Evolutionary conservation across 2,113 vertebrate species (phyloP), one percentile per base, ranked within the genome.

Genomic region (Nesogale talazaci): DNA sequence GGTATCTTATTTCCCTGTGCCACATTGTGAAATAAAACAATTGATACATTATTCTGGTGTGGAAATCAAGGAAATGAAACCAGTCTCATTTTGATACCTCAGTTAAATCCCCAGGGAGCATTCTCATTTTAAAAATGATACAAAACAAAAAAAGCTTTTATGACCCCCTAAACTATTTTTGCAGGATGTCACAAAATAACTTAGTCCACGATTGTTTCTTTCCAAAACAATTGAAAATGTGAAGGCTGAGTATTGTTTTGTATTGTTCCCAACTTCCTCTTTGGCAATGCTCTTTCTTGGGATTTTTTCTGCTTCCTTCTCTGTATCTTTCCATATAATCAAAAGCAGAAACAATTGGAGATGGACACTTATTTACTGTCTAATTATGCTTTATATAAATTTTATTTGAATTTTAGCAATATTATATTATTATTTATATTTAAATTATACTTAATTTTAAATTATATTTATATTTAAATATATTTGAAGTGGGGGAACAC

Each of bases 61-160:
- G 42, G 27, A 84, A 80, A 84, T 75, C 25, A 75, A 56, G 40
- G 63, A 90, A 59, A 76, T 82, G 11, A 95, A 95, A 90, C 52
- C 57, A 56, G 36, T 34, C 34, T 61, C 15, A 92, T 61, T 94
- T 80, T 76, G 65, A 59, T 77, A 90, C 15, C 56, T 87, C 38
- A 67, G 59, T 80, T 79, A 75, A 78, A 83, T 74, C 84, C 56
- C 22, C n/a, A 77, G 29, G 27, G 36, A 72, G 22, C 0, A 31
- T 72, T 75, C n/a, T 81, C n/a, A 56, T 23, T 23, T 80, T 83
- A 74, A 59, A 86, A 36, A 63, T 56, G 19, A 76, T n/a, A 63
- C 17, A 94, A 75, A 78, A 63, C 57, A 82, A 52, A 84, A 75
- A 19, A 76, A 19, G 23, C 10, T 17, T 56, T 80, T n/a, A 56